Conservation (phyloP, 2,797 vertebrate species). For the Syndactyla subalaris region DNA sequence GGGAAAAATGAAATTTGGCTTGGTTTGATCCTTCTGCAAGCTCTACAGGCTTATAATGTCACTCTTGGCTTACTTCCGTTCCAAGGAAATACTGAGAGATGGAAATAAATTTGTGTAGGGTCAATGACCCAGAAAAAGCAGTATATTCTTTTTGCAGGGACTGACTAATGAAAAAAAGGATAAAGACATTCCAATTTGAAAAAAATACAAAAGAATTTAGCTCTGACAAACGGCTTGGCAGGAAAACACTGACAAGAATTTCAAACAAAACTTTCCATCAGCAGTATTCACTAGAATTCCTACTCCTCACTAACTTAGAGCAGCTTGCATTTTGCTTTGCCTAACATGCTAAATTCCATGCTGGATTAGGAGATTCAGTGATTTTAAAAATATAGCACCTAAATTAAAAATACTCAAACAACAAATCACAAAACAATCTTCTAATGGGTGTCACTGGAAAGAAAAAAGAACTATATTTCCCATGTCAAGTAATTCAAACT, state of each 20-base stretch:
- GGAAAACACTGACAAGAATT: not conserved
- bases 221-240: not conserved
- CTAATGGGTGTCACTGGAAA: not conserved
- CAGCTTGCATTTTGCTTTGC: not conserved
- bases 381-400: not conserved
- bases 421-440: not conserved
- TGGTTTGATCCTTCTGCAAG: not conserved
- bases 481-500: not conserved
- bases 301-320: not conserved
- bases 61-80: not conserved
- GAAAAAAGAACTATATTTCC: not conserved
- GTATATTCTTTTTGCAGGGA: not conserved
- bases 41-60: not conserved
- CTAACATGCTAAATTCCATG: not conserved
- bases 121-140: conserved; percentile 26
- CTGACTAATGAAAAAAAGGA: not conserved
- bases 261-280: not conserved
- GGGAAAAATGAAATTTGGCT: not conserved
- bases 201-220: not conserved
- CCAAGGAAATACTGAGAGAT: conserved; percentile 14
- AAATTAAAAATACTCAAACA: not conserved
- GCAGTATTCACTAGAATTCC: not conserved
- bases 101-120: not conserved
- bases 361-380: not conserved
- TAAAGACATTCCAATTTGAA: not conserved